Conservation (phyloP, 1,140 invertebrate genomes). For the Ceratina japonica region DNA sequence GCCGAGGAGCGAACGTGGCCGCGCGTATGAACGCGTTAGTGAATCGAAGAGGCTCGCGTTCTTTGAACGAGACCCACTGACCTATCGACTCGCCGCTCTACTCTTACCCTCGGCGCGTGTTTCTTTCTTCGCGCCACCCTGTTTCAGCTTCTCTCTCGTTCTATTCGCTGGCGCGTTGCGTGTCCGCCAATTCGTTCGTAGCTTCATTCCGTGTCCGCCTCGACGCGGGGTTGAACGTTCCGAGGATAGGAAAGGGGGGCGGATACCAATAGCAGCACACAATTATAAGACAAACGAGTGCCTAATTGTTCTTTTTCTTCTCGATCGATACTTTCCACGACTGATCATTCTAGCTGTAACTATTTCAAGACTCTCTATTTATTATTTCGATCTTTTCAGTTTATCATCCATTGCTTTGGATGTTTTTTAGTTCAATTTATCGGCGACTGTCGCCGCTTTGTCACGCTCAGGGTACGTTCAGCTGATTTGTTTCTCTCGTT, state of each 20-base stretch:
- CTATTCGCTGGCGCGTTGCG: slow-evolving; percentile 28
- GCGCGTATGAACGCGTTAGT: slow-evolving; percentile 57
- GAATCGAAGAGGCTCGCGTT: slow-evolving; percentile 61
- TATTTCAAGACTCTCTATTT: neutral
- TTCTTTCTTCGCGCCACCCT: slow-evolving; percentile 21
- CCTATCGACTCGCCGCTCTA: slow-evolving; percentile 76
- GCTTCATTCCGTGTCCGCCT: slow-evolving; percentile 12
- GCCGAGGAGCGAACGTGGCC: slow-evolving; percentile 29
- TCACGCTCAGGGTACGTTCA: slow-evolving; percentile 14
- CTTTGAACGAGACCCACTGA: slow-evolving; percentile 77
- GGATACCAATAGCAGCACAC: neutral
- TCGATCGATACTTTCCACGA: slow-evolving; percentile 6
- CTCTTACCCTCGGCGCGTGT: slow-evolving; percentile 18
- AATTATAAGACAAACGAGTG: slow-evolving; percentile 32
- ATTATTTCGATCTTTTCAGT: neutral
- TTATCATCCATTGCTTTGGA: neutral
- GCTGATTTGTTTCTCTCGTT: neutral
- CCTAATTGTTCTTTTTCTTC: slow-evolving; percentile 20
- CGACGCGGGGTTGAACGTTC: slow-evolving; percentile 11
- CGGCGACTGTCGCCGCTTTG: neutral
- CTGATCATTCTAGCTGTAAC: slow-evolving; percentile 6
- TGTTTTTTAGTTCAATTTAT: neutral
- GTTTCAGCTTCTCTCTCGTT: slow-evolving; percentile 8
- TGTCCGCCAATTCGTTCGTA: slow-evolving; percentile 6
- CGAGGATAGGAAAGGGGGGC: neutral